These are phyloP conservation scores for Amphiprion percula DNA, from an alignment of 2,113 vertebrate genomes.

Conservation along the genomic window DNA sequence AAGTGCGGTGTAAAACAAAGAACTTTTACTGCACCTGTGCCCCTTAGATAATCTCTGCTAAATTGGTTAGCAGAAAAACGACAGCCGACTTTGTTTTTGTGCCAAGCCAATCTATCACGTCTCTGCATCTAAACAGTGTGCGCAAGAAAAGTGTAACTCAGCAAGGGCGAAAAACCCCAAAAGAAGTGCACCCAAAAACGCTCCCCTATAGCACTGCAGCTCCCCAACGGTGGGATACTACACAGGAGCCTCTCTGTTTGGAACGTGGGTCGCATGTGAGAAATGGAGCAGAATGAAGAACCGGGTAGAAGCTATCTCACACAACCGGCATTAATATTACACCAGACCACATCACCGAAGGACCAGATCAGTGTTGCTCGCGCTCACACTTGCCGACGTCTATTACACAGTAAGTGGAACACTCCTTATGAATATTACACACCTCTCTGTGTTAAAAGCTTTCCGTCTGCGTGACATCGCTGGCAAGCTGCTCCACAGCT, in stretches of 20 bases:
- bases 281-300: conserved; percentile 75
- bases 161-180: conserved; percentile 10
- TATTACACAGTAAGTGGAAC: conserved; percentile 66
- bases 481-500: conserved; percentile 66
- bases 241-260: not conserved
- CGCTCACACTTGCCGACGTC: conserved; percentile 50
- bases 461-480: conserved; percentile 51
- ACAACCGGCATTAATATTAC: conserved; percentile 74
- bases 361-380: conserved; percentile 70
- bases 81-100: conserved; percentile 37
- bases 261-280: conserved; percentile 39
- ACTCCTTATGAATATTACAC: conserved; percentile 80
- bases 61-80: conserved; percentile 32
- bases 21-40: conserved; percentile 23
- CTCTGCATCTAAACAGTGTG: conserved; percentile 17
- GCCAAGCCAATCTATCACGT: conserved; percentile 47
- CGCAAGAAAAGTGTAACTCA: conserved; percentile 5
- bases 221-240: conserved; percentile 13
- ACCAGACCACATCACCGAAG: conserved; percentile 61
- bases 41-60: conserved; percentile 41
- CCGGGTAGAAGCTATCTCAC: conserved; percentile 62
- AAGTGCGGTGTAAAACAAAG: conserved; percentile 28
- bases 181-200: conserved; percentile 14
- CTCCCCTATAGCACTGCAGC: not conserved
- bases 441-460: conserved; percentile 73